These are phyloP conservation scores for Spea hammondii DNA, from an alignment of 2,797 vertebrate species.

Conservation along the genomic window DNA sequence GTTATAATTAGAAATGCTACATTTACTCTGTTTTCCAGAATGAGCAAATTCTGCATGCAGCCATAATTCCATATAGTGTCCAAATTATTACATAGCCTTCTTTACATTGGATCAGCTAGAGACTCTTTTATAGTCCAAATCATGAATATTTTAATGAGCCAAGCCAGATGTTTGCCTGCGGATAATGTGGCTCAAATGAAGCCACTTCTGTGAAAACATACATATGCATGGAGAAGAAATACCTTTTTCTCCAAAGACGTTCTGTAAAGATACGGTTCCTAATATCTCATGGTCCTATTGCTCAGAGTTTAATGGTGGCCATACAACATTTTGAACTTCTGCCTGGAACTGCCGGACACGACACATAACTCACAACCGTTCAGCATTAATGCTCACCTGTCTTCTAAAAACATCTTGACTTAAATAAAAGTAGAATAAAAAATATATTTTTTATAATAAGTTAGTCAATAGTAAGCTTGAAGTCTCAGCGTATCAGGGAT, in stretches of 20 bases:
- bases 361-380: neutral
- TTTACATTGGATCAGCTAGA: slow-evolving; percentile 39
- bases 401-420: neutral
- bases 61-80: slow-evolving; percentile 45
- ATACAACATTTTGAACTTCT: neutral
- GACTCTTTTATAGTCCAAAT: slow-evolving; percentile 41
- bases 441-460: neutral
- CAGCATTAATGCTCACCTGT: neutral
- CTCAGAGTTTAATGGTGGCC: neutral
- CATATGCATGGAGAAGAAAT: slow-evolving; percentile 34
- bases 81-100: slow-evolving; percentile 47
- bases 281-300: slow-evolving; percentile 18
- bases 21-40: slow-evolving; percentile 29
- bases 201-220: slow-evolving; percentile 40
- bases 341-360: neutral
- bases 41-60: slow-evolving; percentile 32
- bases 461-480: neutral
- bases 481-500: too few relatives aligned
- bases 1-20: slow-evolving; percentile 49
- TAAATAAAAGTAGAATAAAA: neutral
- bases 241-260: slow-evolving; percentile 26
- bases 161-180: slow-evolving; percentile 48
- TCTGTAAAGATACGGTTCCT: slow-evolving; percentile 25
- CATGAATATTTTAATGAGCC: slow-evolving; percentile 52
- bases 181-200: slow-evolving; percentile 44